Percentiles rank a stretch among this genome's conserved stretches.
phyloP scores from a whole-genome alignment of 2,888 invertebrate species.

The Pyrrhia umbra region DNA sequence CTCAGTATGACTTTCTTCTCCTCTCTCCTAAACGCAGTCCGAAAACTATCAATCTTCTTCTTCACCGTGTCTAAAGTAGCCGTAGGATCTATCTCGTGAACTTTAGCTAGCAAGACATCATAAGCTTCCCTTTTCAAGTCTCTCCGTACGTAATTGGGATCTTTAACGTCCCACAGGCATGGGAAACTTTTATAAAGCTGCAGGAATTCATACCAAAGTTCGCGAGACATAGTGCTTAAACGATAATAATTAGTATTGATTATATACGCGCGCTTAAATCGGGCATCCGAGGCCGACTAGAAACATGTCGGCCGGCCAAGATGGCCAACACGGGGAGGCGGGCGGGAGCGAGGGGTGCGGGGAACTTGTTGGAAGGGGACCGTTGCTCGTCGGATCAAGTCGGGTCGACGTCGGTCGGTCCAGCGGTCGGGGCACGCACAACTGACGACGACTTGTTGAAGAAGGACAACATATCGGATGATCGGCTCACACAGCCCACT shows the following conservation, averaged over 20 bases:
- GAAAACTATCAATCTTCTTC: slow-evolving; percentile 47
- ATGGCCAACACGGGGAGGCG: slow-evolving; percentile 25
- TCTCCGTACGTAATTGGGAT: slow-evolving; percentile 26
- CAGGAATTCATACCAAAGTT: slow-evolving; percentile 50
- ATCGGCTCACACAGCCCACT: slow-evolving; percentile 29
- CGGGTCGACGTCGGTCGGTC: slow-evolving; percentile 11
- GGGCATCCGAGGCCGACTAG: slow-evolving; percentile 42
- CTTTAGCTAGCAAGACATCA: slow-evolving; percentile 34
- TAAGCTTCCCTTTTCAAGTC: slow-evolving; percentile 39
- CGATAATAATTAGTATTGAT: too few species aligned
- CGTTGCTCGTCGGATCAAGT: slow-evolving; percentile 24
- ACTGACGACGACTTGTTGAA: slow-evolving; percentile 14
- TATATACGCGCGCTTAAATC: slow-evolving; percentile 30
- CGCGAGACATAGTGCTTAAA: slow-evolving; percentile 42
- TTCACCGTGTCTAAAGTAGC: slow-evolving; percentile 36
- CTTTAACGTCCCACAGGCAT: slow-evolving; percentile 43
- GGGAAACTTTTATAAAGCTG: slow-evolving; percentile 44
- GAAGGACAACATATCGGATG: slow-evolving; percentile 42
- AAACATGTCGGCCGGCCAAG: slow-evolving; percentile 35
- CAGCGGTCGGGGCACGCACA: background rate
- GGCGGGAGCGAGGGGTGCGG: slow-evolving; percentile 4
- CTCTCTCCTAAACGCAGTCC: slow-evolving; percentile 45
- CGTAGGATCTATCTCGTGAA: slow-evolving; percentile 32
- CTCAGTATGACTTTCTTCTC: slow-evolving; percentile 46
- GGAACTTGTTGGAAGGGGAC: slow-evolving; percentile 14